Conservation (phyloP, 2,797 vertebrate genomes). For the Myoxocephalus aenaeus region DNA sequence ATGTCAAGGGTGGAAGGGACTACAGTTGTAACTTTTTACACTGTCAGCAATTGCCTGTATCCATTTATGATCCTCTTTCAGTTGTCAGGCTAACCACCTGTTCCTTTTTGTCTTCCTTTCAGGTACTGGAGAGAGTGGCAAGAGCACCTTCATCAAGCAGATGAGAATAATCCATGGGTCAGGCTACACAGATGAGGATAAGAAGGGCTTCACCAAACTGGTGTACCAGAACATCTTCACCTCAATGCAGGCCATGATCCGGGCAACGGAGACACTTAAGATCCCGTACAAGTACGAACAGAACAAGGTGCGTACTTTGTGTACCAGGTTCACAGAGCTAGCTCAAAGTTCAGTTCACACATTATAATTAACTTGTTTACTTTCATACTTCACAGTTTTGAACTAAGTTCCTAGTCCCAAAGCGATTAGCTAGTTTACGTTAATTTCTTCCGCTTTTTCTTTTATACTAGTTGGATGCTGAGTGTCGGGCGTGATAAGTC, state of each 20-base stretch:
- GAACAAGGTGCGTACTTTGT: constrained; percentile 90
- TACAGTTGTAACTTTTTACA: background rate
- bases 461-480: no score
- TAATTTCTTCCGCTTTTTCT: no score
- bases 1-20: background rate
- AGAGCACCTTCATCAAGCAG: constrained; percentile 99
- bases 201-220: constrained; percentile 96
- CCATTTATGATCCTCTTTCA: background rate
- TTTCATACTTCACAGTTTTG: no score
- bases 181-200: constrained; percentile 98
- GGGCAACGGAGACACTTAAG: constrained; percentile 95
- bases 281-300: constrained; percentile 95
- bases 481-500: no score
- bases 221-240: constrained; percentile 99
- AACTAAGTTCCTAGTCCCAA: background rate
- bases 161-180: constrained; percentile 99
- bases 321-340: constrained; percentile 20
- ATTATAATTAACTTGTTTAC: background rate
- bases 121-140: constrained; percentile 98
- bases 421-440: no score
- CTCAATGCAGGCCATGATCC: constrained; percentile 99
- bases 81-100: background rate
- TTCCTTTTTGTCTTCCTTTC: constrained; percentile 1
- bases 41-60: background rate
- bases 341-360: background rate